Conservation (phyloP, 2,888 invertebrate genomes). For the Eucera pruinosa region DNA sequence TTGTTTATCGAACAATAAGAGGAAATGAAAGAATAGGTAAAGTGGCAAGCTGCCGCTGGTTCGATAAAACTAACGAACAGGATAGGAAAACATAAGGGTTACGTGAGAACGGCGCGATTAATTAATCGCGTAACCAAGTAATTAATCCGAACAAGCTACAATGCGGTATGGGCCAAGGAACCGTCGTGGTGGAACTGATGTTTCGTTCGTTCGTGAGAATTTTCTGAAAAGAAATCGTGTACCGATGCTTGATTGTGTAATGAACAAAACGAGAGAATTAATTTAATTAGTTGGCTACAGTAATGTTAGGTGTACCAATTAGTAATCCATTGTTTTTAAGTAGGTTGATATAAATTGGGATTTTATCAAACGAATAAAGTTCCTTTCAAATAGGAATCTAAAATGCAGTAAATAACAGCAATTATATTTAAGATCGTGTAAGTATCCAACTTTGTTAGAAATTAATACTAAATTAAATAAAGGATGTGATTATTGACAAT, state of each 20-base stretch:
- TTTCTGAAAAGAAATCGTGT: not conserved
- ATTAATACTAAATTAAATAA: too few species aligned
- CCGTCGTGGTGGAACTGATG: not conserved
- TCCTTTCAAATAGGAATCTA: too few species aligned
- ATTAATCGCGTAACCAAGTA: conserved; percentile 23
- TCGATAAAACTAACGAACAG: conserved; percentile 9
- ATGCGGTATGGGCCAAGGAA: not conserved
- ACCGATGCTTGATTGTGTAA: not conserved
- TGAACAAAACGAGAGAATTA: too few species aligned
- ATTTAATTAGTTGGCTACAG: too few species aligned
- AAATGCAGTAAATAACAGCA: too few species aligned
- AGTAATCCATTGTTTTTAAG: too few species aligned
- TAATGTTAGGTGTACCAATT: too few species aligned
- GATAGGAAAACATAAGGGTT: not conserved
- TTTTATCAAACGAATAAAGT: too few species aligned
- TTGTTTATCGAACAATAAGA: conserved; percentile 11
- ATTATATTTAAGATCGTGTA: too few species aligned
- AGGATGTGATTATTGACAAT: too few species aligned
- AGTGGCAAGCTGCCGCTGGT: not conserved
- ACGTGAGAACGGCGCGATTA: conserved; percentile 11
- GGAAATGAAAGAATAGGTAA: not conserved
- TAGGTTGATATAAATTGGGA: too few species aligned
- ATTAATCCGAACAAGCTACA: conserved; percentile 12
- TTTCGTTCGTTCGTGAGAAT: not conserved
- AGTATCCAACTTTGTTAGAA: too few species aligned